phyloP scores from a whole-genome alignment of 2,113 vertebrate species.

The Panthera uncia region DNA sequence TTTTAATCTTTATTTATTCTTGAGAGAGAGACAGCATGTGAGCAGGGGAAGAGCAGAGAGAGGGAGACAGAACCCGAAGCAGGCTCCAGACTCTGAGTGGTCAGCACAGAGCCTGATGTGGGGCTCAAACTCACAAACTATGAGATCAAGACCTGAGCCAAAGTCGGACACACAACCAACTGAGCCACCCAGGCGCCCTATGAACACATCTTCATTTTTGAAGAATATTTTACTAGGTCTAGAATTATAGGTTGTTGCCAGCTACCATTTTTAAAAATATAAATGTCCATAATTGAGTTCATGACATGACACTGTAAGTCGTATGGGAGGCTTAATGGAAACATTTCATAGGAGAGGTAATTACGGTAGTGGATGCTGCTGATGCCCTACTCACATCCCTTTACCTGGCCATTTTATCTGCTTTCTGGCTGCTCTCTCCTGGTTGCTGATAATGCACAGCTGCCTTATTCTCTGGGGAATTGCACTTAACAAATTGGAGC shows the following conservation, averaged over 20 bases:
- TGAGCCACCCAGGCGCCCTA: too few relatives aligned
- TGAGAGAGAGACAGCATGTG: too few relatives aligned
- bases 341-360: background rate
- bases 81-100: too few relatives aligned
- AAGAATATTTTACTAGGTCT: background rate
- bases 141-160: too few relatives aligned
- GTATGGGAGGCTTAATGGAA: background rate
- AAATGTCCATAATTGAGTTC: background rate
- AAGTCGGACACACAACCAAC: too few relatives aligned
- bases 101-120: too few relatives aligned
- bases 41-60: too few relatives aligned
- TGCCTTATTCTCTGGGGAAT: background rate
- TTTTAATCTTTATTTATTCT: too few relatives aligned
- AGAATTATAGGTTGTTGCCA: background rate
- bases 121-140: too few relatives aligned
- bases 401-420: background rate
- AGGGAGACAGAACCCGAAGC: too few relatives aligned
- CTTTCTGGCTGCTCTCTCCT: background rate
- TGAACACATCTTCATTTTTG: background rate
- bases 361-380: background rate
- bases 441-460: background rate
- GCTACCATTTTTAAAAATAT: background rate
- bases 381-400: background rate
- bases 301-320: background rate
- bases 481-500: background rate